These are phyloP conservation scores for Ceratotherium simum DNA, from an alignment of 2,113 vertebrate species.

Conservation along the genomic window DNA sequence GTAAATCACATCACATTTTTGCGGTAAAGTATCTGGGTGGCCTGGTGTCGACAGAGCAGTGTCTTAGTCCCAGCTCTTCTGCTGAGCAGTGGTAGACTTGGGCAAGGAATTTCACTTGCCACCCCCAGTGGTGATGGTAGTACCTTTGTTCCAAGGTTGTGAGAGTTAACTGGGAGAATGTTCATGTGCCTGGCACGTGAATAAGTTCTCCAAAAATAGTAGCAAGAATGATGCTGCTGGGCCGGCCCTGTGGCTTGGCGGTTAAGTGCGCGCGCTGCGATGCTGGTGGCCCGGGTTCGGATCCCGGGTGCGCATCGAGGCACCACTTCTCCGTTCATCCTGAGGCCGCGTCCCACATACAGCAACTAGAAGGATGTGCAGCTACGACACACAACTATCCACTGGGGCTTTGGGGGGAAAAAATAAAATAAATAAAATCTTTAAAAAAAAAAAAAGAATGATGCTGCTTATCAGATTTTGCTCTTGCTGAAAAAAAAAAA, in stretches of 20 bases:
- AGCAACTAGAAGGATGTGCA: too few relatives aligned
- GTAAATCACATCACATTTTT: not conserved
- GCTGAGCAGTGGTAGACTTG: not conserved
- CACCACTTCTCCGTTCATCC: too few relatives aligned
- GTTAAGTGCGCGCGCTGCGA: too few relatives aligned
- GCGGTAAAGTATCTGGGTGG: not conserved
- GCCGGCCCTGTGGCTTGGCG: too few relatives aligned
- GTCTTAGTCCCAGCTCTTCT: not conserved
- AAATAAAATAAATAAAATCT: too few relatives aligned
- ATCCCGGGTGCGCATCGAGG: too few relatives aligned
- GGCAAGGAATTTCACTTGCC: not conserved
- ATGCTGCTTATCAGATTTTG: not conserved
- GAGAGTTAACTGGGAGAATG: not conserved
- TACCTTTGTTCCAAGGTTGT: not conserved
- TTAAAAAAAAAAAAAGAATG: too few relatives aligned
- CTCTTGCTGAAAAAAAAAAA: not conserved
- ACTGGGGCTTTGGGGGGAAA: too few relatives aligned
- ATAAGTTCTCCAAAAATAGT: not conserved
- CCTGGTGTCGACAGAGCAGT: not conserved
- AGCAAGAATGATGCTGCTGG: not conserved
- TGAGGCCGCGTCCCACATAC: too few relatives aligned
- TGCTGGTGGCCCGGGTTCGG: too few relatives aligned
- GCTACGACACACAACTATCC: too few relatives aligned
- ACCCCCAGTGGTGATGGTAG: not conserved
- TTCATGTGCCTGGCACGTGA: not conserved